Evolutionary conservation across 2,888 invertebrate species (phyloP).

Genomic region (Syrista parreyssii): DNA sequence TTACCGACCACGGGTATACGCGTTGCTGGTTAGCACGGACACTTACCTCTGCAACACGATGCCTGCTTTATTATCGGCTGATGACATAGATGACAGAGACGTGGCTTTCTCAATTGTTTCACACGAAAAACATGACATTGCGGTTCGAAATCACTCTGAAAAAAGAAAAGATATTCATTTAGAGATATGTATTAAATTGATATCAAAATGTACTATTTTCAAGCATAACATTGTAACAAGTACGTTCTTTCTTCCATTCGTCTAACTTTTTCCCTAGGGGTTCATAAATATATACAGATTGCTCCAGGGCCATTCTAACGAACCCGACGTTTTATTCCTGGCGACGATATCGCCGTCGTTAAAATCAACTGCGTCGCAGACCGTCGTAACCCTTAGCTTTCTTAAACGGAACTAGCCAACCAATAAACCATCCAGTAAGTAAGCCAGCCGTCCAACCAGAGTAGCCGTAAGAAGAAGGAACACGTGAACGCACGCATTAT

Average conservation of each 20-base stretch:
- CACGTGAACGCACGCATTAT: slow-evolving; percentile 22
- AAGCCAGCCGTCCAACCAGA: neutral
- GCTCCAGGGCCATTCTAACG: neutral
- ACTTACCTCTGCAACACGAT: slow-evolving; percentile 81
- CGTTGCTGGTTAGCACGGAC: neutral
- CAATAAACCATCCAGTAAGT: neutral
- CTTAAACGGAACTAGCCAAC: neutral
- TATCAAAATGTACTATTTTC: neutral
- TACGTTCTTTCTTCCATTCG: neutral
- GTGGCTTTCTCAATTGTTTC: slow-evolving; percentile 79
- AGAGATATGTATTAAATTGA: neutral
- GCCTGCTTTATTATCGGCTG: slow-evolving; percentile 81
- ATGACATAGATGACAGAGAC: slow-evolving; percentile 84
- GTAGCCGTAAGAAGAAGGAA: slow-evolving; percentile 3
- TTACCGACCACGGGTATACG: neutral
- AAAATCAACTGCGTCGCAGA: neutral
- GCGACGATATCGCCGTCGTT: neutral
- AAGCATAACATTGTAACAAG: neutral
- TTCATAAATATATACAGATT: neutral
- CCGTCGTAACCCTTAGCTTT: neutral
- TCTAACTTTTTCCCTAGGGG: neutral
- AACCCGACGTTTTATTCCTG: neutral
- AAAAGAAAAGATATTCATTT: slow-evolving; percentile 44
- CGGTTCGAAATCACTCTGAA: slow-evolving; percentile 76
- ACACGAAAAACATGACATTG: slow-evolving; percentile 80